Base-by-base conservation (phyloP, 2,888 invertebrate genomes). In the Meta bourneti region DNA sequence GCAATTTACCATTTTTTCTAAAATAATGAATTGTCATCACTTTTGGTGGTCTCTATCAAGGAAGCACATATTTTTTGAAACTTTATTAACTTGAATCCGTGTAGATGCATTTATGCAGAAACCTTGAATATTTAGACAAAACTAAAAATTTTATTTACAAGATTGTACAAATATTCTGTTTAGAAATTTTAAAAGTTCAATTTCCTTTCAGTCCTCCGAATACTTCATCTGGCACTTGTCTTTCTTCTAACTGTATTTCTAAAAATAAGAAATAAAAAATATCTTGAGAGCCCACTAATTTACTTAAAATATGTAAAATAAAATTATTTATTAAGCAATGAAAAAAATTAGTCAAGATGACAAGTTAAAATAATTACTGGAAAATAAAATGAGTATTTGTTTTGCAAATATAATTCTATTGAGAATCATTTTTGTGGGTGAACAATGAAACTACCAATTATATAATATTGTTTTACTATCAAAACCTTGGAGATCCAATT, bases 211-310 rank as follows among this genome's bases (percentile, higher is more conserved):
- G 96, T 93, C 97, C 96, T 92, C 99, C 99, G 96, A 99, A 99
- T 5, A 99, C 98, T 95, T 98, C 97, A 77, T 97, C 96, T 69
- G 99, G 99, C 93, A 99, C 96, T 52, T 96, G 96, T 79, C 93
- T 93, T 95, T 98, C 97, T 94, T 98, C 97, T 87, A 98, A 96
- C 87, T 94, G 94, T 78, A 94, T 94, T 89, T 95, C 95, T 95
- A 94, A 74, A 86, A 92, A 82, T 84, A 54, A 89, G 80, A 81
- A 83, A 82, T 52, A 74, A 51, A 16, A 93, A 93, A 72, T 69
- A 48, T 13, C 78, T 82, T 34, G 1, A 34, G 16, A 49, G 34
- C 7, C 75, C 7, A 13, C 72, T 74, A 54, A 72, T 6, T 13
- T 20, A 52, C 19, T 34, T 1, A 48, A 49, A 9, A 61, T 61